Evolutionary conservation across 1,140 invertebrate species (phyloP), one percentile per base, ranked within the genome.

Genomic region (Orius laevigatus): DNA sequence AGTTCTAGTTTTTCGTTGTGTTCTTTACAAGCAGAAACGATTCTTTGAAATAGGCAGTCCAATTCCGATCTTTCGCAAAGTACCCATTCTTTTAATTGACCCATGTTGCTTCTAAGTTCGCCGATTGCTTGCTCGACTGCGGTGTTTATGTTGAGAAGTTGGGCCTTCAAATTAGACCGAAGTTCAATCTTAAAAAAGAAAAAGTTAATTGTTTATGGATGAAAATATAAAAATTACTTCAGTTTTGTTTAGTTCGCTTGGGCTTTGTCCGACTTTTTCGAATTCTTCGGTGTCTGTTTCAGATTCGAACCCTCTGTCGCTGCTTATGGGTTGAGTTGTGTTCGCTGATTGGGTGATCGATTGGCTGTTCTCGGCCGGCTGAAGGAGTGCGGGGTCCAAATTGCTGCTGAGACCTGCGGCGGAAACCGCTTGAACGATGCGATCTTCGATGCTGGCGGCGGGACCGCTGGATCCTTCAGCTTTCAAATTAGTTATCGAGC

Each of bases 221-320:
- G 11, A 18, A 42, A 42, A 42, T 11, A 38, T 38, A 16, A 38
- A 12, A n/a, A 10, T 45, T 33, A 45, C 43, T 33, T 45, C 43
- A 6, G 20, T 31, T 32, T 45, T 45, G 25, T 19, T 45, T n/a
- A 45, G 61, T 33, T 75, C 70, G 12, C 68, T 64, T 0, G 68
- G 68, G 52, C 70, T 74, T 57, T 76, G 76, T 12, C 72, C 69
- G 14, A 86, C 72, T 59, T 81, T 83, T 60, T 87, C 83, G 63
- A 86, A 86, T 54, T 85, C 83, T 60, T 84, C 81, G 0, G 79
- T 81, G 56, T 86, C 81, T 0, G 79, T 82, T 66, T 84, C 81
- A 4, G 81, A 85, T 58, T 84, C 82, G 55, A 77, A 79, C 41
- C 73, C 76, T 57, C 74, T 78, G 55, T 66, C 63, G 31, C 52